Conservation (phyloP, 2,888 invertebrate species). For the Melanargia galathea region DNA sequence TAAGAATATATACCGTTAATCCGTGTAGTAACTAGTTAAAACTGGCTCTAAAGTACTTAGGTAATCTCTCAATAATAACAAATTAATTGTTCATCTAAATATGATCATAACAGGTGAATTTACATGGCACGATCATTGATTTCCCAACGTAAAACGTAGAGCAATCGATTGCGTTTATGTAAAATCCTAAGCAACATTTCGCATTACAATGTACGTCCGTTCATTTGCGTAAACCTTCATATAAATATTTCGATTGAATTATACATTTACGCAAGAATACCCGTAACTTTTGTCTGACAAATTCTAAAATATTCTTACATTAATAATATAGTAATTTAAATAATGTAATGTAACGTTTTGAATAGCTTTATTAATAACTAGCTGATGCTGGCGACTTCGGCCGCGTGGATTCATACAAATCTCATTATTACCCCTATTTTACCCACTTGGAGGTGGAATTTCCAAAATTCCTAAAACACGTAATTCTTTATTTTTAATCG, state of each 20-base stretch:
- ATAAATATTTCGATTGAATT: constrained; percentile 12
- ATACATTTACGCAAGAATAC: neutral
- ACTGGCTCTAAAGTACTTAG: neutral
- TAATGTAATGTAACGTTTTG: neutral
- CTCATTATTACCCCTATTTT: too few species aligned
- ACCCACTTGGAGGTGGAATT: too few species aligned
- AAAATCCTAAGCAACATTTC: constrained; percentile 24
- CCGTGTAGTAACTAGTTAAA: neutral
- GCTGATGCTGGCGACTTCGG: too few species aligned
- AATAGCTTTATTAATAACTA: too few species aligned
- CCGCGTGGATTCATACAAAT: too few species aligned
- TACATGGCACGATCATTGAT: constrained; percentile 11
- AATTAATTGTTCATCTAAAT: neutral
- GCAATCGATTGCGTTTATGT: constrained; percentile 20
- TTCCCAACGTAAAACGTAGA: constrained; percentile 18
- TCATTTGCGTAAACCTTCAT: constrained; percentile 23
- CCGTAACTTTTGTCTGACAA: constrained; percentile 9
- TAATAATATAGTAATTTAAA: neutral
- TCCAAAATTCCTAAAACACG: too few species aligned
- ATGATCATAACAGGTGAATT: constrained; percentile 1
- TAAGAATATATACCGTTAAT: too few species aligned
- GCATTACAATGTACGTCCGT: constrained; percentile 26
- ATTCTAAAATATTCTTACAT: constrained; percentile 7
- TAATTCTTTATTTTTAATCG: too few species aligned
- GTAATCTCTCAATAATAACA: neutral